Conservation (phyloP, 2,888 invertebrate species). For the Dasypolia templi region DNA sequence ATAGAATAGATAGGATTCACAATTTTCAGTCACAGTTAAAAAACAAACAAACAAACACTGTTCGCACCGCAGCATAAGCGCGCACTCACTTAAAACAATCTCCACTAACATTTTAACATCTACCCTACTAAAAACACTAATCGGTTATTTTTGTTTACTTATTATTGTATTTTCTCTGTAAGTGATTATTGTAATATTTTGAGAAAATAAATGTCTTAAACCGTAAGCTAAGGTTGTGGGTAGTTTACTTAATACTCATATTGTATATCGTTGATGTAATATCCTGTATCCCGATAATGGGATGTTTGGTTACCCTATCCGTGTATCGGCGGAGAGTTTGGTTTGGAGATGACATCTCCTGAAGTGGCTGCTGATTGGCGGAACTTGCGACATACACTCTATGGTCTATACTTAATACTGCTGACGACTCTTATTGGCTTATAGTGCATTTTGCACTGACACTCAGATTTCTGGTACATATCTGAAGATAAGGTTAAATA, state of each 20-base stretch:
- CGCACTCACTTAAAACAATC: no score
- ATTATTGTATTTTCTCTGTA: no score
- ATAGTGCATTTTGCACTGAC: slow-evolving; percentile 37
- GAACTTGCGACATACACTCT: slow-evolving; percentile 30
- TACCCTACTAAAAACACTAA: no score
- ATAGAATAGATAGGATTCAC: no score
- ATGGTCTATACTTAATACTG: slow-evolving; percentile 2
- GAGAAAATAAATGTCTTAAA: no score
- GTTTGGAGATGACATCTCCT: slow-evolving; percentile 49
- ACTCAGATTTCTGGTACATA: slow-evolving; percentile 4
- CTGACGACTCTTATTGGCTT: slow-evolving; percentile 36
- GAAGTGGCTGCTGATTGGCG: slow-evolving; percentile 58
- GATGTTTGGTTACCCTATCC: slow-evolving; percentile 34
- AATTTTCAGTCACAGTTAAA: no score
- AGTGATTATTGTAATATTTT: no score
- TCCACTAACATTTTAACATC: no score
- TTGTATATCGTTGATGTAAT: not conserved
- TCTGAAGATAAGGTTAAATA: slow-evolving; percentile 4
- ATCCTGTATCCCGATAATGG: not conserved
- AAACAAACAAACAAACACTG: no score
- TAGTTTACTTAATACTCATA: not conserved
- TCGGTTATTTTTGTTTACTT: no score
- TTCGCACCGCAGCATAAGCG: no score
- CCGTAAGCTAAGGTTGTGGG: not conserved
- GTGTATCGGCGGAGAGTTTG: slow-evolving; percentile 42